Percentiles rank a stretch among this genome's conserved stretches.
These are phyloP conservation scores for Drosophila emarginata DNA, from an alignment of 2,888 invertebrate genomes.

Conservation along the genomic window DNA sequence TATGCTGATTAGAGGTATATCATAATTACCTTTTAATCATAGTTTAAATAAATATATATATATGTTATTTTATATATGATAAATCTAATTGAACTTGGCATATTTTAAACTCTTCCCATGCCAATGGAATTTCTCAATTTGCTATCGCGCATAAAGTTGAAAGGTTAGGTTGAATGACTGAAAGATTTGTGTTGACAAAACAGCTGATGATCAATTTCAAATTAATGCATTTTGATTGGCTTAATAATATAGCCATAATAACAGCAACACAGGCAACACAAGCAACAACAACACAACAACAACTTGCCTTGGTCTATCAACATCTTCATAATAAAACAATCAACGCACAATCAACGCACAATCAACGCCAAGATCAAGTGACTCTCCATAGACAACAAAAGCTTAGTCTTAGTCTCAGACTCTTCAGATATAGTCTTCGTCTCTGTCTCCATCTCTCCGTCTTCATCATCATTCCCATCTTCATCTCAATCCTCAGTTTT, in stretches of 20 bases:
- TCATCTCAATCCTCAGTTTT: constrained; percentile 24
- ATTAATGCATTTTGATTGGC: constrained; percentile 66
- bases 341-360: constrained; percentile 78
- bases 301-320: constrained; percentile 54
- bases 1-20: no score
- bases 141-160: neutral
- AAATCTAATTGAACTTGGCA: constrained; percentile 4
- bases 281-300: constrained; percentile 11
- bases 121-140: neutral
- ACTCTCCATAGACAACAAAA: constrained; percentile 67
- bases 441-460: constrained; percentile 14
- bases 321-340: constrained; percentile 77
- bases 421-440: neutral
- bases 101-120: neutral
- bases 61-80: neutral
- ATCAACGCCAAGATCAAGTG: constrained; percentile 72
- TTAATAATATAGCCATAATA: constrained; percentile 65
- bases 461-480: constrained; percentile 39
- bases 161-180: neutral
- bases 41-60: no score
- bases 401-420: constrained; percentile 8
- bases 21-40: no score
- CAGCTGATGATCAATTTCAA: constrained; percentile 58
- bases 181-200: constrained; percentile 48
- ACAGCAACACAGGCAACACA: neutral